A percentile compares a stretch with the other conserved stretches of the same genome.
These are phyloP conservation scores for Drosophila barbarae DNA, from an alignment of 2,888 invertebrate genomes.

Conservation along the genomic window DNA sequence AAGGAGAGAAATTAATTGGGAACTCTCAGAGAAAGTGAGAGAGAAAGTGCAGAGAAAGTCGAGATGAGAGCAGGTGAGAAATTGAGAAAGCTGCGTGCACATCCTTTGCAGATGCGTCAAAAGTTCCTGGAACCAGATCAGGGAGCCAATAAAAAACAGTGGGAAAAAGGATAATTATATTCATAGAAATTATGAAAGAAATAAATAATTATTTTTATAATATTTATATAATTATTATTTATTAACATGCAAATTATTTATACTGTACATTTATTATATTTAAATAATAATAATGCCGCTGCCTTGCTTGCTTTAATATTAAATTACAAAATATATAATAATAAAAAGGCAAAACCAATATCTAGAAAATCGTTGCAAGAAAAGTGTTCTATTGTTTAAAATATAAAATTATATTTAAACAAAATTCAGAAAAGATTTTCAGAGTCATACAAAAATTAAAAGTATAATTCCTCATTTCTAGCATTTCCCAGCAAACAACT, in stretches of 20 bases:
- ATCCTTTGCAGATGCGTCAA: constrained; percentile 40
- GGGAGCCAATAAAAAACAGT: constrained; percentile 1
- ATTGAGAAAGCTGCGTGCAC: constrained; percentile 15
- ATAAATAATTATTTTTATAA: not conserved
- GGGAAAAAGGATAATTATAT: not conserved
- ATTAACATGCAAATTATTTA: too few species aligned
- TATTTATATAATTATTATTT: too few species aligned
- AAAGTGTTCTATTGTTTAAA: not conserved
- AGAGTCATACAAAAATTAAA: not conserved
- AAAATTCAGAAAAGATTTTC: not conserved
- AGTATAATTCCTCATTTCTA: too few species aligned
- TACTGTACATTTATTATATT: too few species aligned
- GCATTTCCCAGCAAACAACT: not conserved
- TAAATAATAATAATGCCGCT: too few species aligned
- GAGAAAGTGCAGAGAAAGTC: not conserved
- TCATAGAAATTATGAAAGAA: not conserved
- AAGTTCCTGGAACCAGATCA: constrained; percentile 32
- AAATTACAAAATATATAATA: too few species aligned
- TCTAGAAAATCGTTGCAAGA: too few species aligned
- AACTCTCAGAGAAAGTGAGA: not conserved
- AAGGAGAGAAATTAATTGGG: constrained; percentile 6
- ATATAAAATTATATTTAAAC: not conserved
- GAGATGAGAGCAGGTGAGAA: constrained; percentile 2
- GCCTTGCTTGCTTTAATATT: too few species aligned
- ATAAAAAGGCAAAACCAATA: too few species aligned